Percentiles rank a stretch among this genome's conserved stretches.
Evolutionary conservation across 2,113 vertebrate species (phyloP).

Genomic region (Acinonyx jubatus): DNA sequence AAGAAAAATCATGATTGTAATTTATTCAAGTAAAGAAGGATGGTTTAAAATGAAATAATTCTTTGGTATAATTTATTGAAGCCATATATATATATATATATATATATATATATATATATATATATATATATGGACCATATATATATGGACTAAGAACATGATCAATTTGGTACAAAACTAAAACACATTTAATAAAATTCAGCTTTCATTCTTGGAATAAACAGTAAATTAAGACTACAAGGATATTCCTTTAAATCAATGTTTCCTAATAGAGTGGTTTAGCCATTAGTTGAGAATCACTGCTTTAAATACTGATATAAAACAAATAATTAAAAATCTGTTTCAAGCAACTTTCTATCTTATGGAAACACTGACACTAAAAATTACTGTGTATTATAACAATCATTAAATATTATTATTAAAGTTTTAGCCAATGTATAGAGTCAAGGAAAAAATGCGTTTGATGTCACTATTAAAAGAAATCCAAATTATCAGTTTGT

Average conservation of each 20-base stretch:
- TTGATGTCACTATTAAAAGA: background rate
- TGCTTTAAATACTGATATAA: slow-evolving; percentile 10
- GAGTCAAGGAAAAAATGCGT: background rate
- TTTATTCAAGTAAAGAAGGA: background rate
- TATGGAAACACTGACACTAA: slow-evolving; percentile 17
- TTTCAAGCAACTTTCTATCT: background rate
- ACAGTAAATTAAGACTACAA: background rate
- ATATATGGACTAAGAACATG: background rate
- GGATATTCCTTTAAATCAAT: background rate
- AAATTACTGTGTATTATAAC: background rate
- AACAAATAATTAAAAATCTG: background rate
- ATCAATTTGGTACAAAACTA: background rate
- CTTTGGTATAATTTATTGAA: background rate
- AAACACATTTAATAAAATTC: background rate
- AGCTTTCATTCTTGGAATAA: background rate
- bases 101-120: too few relatives aligned
- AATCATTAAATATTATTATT: background rate
- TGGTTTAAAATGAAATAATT: background rate
- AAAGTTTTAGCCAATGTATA: background rate
- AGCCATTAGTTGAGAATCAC: background rate
- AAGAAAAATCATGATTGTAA: background rate
- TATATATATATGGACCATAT: background rate
- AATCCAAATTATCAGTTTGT: background rate
- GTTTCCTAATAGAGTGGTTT: background rate
- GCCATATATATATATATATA: background rate